Conservation (phyloP, 2,888 invertebrate genomes). For the Erpobdella octoculata region DNA sequence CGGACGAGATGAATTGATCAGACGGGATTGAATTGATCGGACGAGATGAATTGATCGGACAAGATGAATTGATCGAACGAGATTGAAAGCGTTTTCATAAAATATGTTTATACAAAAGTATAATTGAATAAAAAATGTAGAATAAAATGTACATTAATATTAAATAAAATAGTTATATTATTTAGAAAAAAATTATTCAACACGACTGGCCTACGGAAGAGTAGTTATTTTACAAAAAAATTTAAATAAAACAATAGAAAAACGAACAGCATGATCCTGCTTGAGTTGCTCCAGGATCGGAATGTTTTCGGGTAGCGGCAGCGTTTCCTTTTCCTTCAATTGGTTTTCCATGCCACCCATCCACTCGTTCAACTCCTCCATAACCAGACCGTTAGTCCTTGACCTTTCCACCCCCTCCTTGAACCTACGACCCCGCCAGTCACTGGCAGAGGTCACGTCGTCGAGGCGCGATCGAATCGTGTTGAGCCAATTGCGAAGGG, state of each 20-base stretch:
- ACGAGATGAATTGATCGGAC: too few relatives aligned
- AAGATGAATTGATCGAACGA: too few relatives aligned
- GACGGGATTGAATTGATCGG: too few relatives aligned
- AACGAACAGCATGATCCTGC: slow-evolving; percentile 47
- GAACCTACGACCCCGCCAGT: slow-evolving; percentile 60
- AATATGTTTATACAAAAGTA: too few relatives aligned
- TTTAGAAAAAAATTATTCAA: neutral
- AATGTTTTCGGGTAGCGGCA: slow-evolving; percentile 82
- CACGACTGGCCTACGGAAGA: neutral
- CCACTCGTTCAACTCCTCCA: slow-evolving; percentile 92
- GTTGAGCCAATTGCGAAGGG: slow-evolving; percentile 97
- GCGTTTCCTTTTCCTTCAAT: slow-evolving; percentile 70
- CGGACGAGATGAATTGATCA: too few relatives aligned
- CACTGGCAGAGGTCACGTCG: slow-evolving; percentile 76
- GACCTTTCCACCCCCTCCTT: slow-evolving; percentile 71
- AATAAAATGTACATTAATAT: too few relatives aligned
- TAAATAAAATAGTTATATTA: neutral
- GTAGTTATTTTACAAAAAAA: neutral
- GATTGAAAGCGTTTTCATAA: too few relatives aligned
- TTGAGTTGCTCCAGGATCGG: slow-evolving; percentile 65
- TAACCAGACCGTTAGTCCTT: slow-evolving; percentile 73
- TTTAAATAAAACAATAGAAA: neutral
- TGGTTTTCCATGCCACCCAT: slow-evolving; percentile 78
- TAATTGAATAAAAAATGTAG: too few relatives aligned
- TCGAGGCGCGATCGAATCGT: slow-evolving; percentile 66